These are phyloP conservation scores for Dolichomitus sp. DNA, from an alignment of 2,888 invertebrate genomes.

Conservation along the genomic window DNA sequence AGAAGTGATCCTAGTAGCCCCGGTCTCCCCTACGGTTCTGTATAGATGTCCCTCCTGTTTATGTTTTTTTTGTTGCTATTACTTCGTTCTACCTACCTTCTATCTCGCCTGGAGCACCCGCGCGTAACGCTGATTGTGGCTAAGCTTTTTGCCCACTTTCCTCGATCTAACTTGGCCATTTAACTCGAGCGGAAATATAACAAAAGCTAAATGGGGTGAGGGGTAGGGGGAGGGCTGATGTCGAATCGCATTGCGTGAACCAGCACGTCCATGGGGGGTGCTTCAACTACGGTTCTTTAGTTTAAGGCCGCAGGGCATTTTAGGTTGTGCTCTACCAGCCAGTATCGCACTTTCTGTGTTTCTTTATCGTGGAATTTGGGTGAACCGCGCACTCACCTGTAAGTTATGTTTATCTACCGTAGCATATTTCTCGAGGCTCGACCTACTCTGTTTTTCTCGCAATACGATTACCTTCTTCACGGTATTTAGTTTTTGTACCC, in stretches of 20 bases:
- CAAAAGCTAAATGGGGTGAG: slow-evolving; percentile 9
- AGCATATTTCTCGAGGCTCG: slow-evolving; percentile 18
- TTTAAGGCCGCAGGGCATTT: slow-evolving; percentile 48
- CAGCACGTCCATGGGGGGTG: slow-evolving; percentile 9
- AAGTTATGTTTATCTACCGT: slow-evolving; percentile 38
- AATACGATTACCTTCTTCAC: slow-evolving; percentile 15
- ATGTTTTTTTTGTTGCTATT: slow-evolving; percentile 6
- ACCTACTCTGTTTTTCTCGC: not conserved
- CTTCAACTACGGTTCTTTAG: slow-evolving; percentile 59
- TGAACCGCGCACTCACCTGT: slow-evolving; percentile 37
- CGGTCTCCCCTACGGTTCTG: not conserved
- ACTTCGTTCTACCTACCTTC: slow-evolving; percentile 33
- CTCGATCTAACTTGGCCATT: slow-evolving; percentile 75
- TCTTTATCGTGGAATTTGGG: slow-evolving; percentile 37
- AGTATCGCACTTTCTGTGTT: slow-evolving; percentile 40
- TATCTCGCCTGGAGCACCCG: slow-evolving; percentile 33
- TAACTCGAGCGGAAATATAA: slow-evolving; percentile 70
- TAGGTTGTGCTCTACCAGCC: slow-evolving; percentile 10
- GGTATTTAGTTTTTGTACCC: slow-evolving; percentile 1
- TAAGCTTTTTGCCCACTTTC: slow-evolving; percentile 73
- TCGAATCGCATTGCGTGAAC: slow-evolving; percentile 44
- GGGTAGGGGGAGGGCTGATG: slow-evolving; percentile 27
- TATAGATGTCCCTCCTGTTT: not conserved
- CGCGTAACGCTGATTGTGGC: slow-evolving; percentile 77
- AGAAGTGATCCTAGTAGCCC: not conserved